A percentile compares a stretch with the other conserved stretches of the same genome.
Conservation (phyloP, 1,140 invertebrate species). For the Elysia chlorotica region DNA sequence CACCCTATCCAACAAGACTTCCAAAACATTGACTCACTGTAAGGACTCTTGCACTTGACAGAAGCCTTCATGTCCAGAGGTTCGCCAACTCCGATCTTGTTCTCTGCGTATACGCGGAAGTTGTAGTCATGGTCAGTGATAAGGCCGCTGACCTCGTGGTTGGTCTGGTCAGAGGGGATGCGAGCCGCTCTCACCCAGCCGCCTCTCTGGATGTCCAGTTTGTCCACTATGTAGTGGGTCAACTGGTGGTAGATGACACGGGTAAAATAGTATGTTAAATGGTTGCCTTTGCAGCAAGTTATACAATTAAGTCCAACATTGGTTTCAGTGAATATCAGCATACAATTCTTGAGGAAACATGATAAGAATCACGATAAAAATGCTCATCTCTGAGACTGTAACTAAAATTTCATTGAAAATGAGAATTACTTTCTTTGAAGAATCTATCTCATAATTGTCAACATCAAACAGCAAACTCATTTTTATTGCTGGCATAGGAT, state of each 20-base stretch:
- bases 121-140: conserved; percentile 95
- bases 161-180: conserved; percentile 63
- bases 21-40: conserved; percentile 41
- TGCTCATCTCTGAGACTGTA: too few relatives aligned
- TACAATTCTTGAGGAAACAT: too few relatives aligned
- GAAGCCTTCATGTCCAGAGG: conserved; percentile 81
- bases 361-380: too few relatives aligned
- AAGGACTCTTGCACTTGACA: conserved; percentile 80
- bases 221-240: conserved; percentile 59
- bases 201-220: conserved; percentile 70
- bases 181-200: conserved; percentile 85
- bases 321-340: too few relatives aligned
- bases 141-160: conserved; percentile 76
- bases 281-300: not conserved
- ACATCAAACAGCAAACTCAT: too few relatives aligned
- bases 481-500: too few relatives aligned
- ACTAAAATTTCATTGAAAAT: too few relatives aligned
- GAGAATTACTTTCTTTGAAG: too few relatives aligned
- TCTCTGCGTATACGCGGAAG: conserved; percentile 95
- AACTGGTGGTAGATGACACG: conserved; percentile 22
- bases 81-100: conserved; percentile 93
- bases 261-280: not conserved
- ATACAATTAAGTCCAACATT: too few relatives aligned
- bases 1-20: too few relatives aligned
- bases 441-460: too few relatives aligned